These are phyloP conservation scores for Eurypyga helias DNA, from an alignment of 2,113 vertebrate genomes.

Conservation along the genomic window DNA sequence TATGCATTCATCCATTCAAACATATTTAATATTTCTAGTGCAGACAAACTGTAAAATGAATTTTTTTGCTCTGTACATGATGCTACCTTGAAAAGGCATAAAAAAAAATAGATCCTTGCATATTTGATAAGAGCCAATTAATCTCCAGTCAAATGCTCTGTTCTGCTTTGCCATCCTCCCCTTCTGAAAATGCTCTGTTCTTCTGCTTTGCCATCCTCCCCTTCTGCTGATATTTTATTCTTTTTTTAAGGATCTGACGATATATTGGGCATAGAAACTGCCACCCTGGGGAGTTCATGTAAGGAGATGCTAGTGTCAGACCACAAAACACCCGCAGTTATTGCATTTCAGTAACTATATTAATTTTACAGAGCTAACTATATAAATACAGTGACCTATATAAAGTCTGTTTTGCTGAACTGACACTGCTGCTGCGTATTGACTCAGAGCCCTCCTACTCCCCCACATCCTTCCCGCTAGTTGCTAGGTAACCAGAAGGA, in stretches of 20 bases:
- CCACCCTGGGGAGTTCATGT: background rate
- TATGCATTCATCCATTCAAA: no score
- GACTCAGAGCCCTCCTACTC: conserved; percentile 23
- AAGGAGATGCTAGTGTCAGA: conserved; percentile 19
- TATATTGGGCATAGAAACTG: background rate
- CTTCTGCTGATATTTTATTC: background rate
- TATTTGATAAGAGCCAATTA: background rate
- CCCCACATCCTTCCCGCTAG: background rate
- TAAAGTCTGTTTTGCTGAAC: background rate
- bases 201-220: background rate
- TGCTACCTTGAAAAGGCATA: background rate
- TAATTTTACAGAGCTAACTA: conserved; percentile 43
- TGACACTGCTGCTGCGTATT: background rate
- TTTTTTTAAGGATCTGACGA: background rate
- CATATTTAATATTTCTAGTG: background rate
- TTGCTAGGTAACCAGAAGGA: conserved; percentile 25
- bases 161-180: background rate
- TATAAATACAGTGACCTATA: conserved; percentile 26
- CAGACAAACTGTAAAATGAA: background rate
- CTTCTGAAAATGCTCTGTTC: background rate
- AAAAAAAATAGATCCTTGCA: background rate
- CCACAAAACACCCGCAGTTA: background rate
- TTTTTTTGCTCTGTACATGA: background rate
- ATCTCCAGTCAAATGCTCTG: background rate
- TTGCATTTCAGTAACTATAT: conserved; percentile 10